These are phyloP conservation scores for Copsychus sechellarum DNA, from an alignment of 2,113 vertebrate genomes.

Conservation along the genomic window DNA sequence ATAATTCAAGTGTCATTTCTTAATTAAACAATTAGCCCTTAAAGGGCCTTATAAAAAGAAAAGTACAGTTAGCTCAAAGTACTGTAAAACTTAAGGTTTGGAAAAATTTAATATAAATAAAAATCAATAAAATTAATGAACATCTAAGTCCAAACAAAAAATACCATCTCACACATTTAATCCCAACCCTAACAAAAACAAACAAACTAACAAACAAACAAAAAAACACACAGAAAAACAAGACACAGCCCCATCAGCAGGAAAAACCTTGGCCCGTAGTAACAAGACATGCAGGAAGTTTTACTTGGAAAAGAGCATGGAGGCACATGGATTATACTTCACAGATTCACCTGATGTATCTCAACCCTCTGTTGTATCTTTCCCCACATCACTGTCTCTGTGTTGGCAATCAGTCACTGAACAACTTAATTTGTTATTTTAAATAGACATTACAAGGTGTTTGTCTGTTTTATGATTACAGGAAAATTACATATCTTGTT, in stretches of 20 bases:
- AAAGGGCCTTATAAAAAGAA: no score
- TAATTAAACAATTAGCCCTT: no score
- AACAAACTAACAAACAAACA: no score
- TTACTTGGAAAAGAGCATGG: fast-evolving
- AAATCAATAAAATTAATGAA: no score
- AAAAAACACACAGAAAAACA: no score
- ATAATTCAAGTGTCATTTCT: no score
- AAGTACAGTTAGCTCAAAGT: no score
- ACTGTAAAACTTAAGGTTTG: no score
- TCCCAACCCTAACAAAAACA: no score
- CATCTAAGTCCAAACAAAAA: no score
- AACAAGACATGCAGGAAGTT: neutral
- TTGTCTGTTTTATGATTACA: neutral
- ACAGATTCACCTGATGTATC: neutral
- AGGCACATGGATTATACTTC: neutral
- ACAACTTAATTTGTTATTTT: neutral
- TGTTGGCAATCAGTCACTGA: neutral
- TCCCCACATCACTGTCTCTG: neutral
- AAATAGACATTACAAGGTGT: neutral
- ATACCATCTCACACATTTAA: no score
- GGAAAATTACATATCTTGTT: conserved; percentile 10
- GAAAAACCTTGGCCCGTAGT: neutral
- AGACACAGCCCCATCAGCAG: neutral
- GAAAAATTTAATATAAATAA: no score
- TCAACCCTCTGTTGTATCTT: neutral